Conservation (phyloP, 2,888 invertebrate species). For the Protonemura montana region DNA sequence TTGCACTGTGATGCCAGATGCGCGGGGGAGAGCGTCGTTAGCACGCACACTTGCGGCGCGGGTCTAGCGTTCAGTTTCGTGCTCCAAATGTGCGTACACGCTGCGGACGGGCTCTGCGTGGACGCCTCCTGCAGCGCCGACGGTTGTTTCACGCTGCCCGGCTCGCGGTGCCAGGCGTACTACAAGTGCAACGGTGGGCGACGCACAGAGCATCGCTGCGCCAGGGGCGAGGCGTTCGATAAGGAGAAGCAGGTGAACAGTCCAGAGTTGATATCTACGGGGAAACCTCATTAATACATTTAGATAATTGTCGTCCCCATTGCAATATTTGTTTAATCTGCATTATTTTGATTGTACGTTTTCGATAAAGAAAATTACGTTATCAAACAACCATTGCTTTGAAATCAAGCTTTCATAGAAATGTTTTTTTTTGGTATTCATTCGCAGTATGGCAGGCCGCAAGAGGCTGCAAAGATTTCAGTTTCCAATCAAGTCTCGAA, state of each 20-base stretch:
- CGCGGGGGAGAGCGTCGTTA: constrained; percentile 56
- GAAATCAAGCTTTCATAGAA: too few species aligned
- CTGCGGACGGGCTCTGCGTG: constrained; percentile 42
- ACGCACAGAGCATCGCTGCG: constrained; percentile 63
- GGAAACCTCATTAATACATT: not conserved
- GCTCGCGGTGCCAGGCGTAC: constrained; percentile 66
- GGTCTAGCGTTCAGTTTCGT: constrained; percentile 45
- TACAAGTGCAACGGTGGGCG: constrained; percentile 65
- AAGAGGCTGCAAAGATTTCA: too few species aligned
- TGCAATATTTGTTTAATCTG: not conserved
- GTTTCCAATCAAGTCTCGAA: too few species aligned
- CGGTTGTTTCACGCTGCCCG: constrained; percentile 63
- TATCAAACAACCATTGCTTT: too few species aligned
- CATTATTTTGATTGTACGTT: not conserved
- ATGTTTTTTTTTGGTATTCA: too few species aligned
- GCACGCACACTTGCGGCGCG: constrained; percentile 59
- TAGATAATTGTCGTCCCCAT: too few species aligned
- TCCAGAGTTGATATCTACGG: too few species aligned
- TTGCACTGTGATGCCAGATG: constrained; percentile 54
- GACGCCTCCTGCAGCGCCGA: constrained; percentile 53
- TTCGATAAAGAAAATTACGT: too few species aligned
- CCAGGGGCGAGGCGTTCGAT: constrained; percentile 66
- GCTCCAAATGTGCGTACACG: constrained; percentile 38
- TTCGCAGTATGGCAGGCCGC: too few species aligned
- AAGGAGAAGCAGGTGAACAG: constrained; percentile 61